Conservation (phyloP, 2,797 vertebrate species). For the Lepidocolaptes lacrymiger region DNA sequence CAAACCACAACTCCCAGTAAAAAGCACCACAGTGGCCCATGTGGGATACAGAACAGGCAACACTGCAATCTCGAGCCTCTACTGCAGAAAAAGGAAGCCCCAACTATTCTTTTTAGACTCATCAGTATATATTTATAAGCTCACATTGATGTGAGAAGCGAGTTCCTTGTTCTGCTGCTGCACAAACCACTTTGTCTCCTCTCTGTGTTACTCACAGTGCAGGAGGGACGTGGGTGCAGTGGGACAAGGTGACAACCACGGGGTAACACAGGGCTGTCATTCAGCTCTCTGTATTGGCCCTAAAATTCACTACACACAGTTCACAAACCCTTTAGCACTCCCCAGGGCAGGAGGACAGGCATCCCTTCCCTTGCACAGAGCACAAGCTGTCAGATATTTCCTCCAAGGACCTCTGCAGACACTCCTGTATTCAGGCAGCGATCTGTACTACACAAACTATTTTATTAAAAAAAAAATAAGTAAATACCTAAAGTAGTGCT, state of each 20-base stretch:
- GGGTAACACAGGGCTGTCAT: background rate
- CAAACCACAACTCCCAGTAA: background rate
- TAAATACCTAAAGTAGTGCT: background rate
- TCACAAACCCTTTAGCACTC: background rate
- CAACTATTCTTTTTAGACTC: background rate
- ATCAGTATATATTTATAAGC: background rate
- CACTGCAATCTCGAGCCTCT: background rate
- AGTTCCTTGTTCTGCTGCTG: background rate
- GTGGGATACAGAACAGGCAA: fast-evolving
- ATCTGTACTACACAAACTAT: background rate
- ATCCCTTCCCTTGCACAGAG: background rate
- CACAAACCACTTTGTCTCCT: background rate
- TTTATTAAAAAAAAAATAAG: background rate
- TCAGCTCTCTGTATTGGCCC: background rate
- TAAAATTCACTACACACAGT: background rate
- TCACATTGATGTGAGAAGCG: background rate
- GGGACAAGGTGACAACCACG: fast-evolving
- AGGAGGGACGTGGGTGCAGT: background rate
- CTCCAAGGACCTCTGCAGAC: background rate
- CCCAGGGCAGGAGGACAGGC: background rate
- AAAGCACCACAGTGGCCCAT: fast-evolving
- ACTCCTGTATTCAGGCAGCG: background rate
- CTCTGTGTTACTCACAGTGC: fast-evolving
- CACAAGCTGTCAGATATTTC: background rate
- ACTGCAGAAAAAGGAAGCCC: background rate